Evolutionary conservation across 2,888 invertebrate species (phyloP), one percentile per base, ranked within the genome.

Genomic region (Serripes groenlandicus): DNA sequence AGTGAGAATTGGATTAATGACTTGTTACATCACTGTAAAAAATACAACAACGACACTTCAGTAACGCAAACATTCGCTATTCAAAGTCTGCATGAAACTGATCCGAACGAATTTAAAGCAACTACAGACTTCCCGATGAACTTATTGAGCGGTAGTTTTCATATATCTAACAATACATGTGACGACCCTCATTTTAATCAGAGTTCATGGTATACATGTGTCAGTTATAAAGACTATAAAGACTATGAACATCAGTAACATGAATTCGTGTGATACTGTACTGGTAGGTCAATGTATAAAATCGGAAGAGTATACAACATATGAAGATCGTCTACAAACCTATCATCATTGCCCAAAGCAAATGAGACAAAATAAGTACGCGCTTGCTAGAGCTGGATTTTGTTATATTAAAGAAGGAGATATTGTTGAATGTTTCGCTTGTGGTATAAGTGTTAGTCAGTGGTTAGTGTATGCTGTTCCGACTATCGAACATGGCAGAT

Each of bases 371-470:
- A 66, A 79, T 69, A 75, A 79, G 73, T 76, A 60, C 58, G 35
- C 58, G 28, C 49, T 83, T 35, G 80, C 78, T 1, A 35, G 60
- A 56, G 75, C 77, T 18, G 83, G 83, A 75, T 83, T 42, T 71
- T 72, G 68, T 77, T 77, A 80, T 34, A 68, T n/a, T 7, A 80
- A 78, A 26, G 80, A 80, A 71, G 83, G 80, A 58, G 83, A 80
- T 70, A 75, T 75, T 28, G 77, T 77, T 7, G 68, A 77, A 60
- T 83, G 80, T 58, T 83, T 80, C 49, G 77, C 75, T 28, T 83
- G 83, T 23, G 79, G 74, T 18, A 54, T 80, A 37, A 77, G 62
- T 72, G 52, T 80, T 4, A 66, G 68, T 35, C 80, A 80, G 60
- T 80, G 80, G 80, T 30, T 23, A 28, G 21, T 37, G 18, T 28